These are phyloP conservation scores for Pseudorasbora parva DNA, from an alignment of 2,113 vertebrate genomes.

Conservation along the genomic window DNA sequence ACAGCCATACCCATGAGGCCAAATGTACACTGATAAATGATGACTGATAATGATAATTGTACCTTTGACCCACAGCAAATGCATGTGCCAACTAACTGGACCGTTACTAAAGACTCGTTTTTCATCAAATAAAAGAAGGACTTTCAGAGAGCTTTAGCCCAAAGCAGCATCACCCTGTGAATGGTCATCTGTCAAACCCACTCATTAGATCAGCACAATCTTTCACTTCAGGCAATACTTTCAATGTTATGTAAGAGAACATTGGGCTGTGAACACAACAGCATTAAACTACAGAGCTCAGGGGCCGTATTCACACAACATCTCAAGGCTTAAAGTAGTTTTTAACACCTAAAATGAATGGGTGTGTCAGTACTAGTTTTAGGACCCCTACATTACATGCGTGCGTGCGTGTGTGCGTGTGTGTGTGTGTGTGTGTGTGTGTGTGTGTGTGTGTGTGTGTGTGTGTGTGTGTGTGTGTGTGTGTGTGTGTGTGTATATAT, in stretches of 20 bases:
- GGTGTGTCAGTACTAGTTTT: no score
- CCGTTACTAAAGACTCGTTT: constrained; percentile 24
- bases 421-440: no score
- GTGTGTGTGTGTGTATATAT: no score
- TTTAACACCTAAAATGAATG: no score
- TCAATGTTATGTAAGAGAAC: neutral
- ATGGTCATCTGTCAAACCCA: constrained; percentile 49
- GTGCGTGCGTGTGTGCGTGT: no score
- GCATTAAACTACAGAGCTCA: no score
- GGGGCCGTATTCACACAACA: no score
- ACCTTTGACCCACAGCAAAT: neutral
- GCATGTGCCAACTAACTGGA: neutral
- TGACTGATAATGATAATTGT: neutral
- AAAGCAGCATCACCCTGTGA: constrained; percentile 33
- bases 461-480: no score
- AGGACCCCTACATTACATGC: no score
- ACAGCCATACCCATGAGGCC: neutral
- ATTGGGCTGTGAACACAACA: neutral
- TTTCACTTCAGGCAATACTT: constrained; percentile 8
- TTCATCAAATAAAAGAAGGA: constrained; percentile 15
- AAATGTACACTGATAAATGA: neutral
- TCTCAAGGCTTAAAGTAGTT: no score
- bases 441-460: no score
- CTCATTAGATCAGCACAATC: constrained; percentile 24
- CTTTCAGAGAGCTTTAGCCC: neutral